Percentiles rank a stretch among this genome's conserved stretches.
These are phyloP conservation scores for Drosophila mauritiana DNA, from an alignment of 1,140 invertebrate species.

Conservation along the genomic window DNA sequence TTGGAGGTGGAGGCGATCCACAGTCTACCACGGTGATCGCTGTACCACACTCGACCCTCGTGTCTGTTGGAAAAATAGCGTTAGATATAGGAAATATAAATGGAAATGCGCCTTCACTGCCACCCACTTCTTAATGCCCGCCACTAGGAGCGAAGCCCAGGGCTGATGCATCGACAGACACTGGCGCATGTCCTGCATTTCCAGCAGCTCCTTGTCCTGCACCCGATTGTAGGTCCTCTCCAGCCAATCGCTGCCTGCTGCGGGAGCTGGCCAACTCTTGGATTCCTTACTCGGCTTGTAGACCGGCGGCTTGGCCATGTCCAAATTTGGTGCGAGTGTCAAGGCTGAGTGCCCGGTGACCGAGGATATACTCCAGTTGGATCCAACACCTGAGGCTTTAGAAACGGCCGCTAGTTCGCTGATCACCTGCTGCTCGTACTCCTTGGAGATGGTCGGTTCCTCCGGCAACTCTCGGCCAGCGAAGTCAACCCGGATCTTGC, in stretches of 20 bases:
- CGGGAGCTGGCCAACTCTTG: slow-evolving; percentile 17
- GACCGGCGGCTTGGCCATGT: slow-evolving; percentile 47
- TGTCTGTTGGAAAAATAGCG: slow-evolving; percentile 87
- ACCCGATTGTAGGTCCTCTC: slow-evolving; percentile 86
- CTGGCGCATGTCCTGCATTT: slow-evolving; percentile 94
- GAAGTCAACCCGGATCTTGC: slow-evolving; percentile 93
- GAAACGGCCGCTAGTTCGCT: slow-evolving; percentile 78
- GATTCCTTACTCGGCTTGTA: slow-evolving; percentile 43
- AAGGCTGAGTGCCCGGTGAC: slow-evolving; percentile 56
- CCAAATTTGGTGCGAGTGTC: slow-evolving; percentile 43
- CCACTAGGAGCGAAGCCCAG: slow-evolving; percentile 95
- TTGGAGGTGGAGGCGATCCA: slow-evolving; percentile 97
- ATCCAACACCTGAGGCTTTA: slow-evolving; percentile 24
- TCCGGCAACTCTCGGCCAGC: slow-evolving; percentile 87
- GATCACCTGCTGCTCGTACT: slow-evolving; percentile 85
- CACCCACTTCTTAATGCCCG: slow-evolving; percentile 94
- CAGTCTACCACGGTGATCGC: slow-evolving; percentile 93
- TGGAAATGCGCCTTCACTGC: neutral
- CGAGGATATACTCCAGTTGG: neutral
- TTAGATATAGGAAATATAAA: too few species aligned
- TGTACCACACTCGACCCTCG: slow-evolving; percentile 97
- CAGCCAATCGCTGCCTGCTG: slow-evolving; percentile 45
- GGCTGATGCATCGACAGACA: slow-evolving; percentile 98
- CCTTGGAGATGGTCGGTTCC: slow-evolving; percentile 85
- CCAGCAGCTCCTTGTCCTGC: slow-evolving; percentile 93